phyloP scores from a whole-genome alignment of 2,888 invertebrate genomes.

The Archips crataeganus region DNA sequence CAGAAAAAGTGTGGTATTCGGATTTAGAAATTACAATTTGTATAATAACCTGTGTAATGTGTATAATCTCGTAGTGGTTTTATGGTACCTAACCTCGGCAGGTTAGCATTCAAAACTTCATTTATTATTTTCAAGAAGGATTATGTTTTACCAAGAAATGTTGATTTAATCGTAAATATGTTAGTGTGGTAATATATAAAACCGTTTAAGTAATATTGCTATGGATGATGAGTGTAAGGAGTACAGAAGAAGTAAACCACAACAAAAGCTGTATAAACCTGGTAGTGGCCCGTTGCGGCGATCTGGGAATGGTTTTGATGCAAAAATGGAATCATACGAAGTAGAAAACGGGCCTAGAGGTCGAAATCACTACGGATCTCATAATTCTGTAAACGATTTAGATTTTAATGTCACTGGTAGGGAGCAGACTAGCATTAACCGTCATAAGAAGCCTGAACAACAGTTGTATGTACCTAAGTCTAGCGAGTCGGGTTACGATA shows the following conservation, averaged over 20 bases:
- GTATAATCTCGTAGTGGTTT: constrained; percentile 24
- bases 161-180: constrained; percentile 52
- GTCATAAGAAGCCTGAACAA: constrained; percentile 79
- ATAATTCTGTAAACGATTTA: constrained; percentile 73
- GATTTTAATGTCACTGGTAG: constrained; percentile 57
- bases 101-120: constrained; percentile 43
- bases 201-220: constrained; percentile 66
- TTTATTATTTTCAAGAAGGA: constrained; percentile 41
- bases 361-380: constrained; percentile 73
- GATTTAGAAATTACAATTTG: constrained; percentile 21
- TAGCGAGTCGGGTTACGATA: constrained; percentile 66
- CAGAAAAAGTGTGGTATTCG: constrained; percentile 19
- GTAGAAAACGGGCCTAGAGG: constrained; percentile 64
- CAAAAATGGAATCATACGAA: constrained; percentile 81
- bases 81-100: constrained; percentile 38
- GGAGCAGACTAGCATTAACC: constrained; percentile 60
- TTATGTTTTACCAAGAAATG: constrained; percentile 41
- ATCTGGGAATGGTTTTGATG: constrained; percentile 86
- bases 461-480: constrained; percentile 76
- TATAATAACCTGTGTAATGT: constrained; percentile 25
- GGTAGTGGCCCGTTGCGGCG: constrained; percentile 91
- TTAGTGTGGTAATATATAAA: constrained; percentile 59
- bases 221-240: constrained; percentile 86
- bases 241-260: constrained; percentile 88
- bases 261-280: constrained; percentile 90